Conservation (phyloP, 2,113 vertebrate species). For the Sapajus apella region DNA sequence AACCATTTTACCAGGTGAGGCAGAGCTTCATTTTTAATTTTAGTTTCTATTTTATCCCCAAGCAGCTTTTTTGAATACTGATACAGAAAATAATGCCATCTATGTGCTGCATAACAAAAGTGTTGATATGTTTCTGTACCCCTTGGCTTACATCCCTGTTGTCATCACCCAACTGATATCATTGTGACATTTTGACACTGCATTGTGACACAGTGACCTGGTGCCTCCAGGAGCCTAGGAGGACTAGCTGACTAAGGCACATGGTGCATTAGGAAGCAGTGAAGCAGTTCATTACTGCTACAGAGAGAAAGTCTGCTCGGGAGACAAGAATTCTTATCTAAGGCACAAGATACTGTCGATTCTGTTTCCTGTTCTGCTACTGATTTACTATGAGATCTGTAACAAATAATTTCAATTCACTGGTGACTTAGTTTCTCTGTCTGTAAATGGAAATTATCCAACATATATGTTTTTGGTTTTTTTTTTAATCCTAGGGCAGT, state of each 20-base stretch:
- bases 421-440: slow-evolving; percentile 19
- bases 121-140: neutral
- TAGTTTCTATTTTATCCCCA: neutral
- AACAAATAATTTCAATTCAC: neutral
- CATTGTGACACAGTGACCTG: slow-evolving; percentile 46
- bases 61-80: neutral
- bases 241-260: slow-evolving; percentile 5
- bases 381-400: neutral
- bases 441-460: neutral
- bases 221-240: slow-evolving; percentile 53
- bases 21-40: neutral
- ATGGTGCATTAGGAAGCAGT: slow-evolving; percentile 20
- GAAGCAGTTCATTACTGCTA: slow-evolving; percentile 45
- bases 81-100: neutral
- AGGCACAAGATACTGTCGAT: neutral
- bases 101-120: neutral
- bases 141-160: slow-evolving; percentile 29
- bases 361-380: neutral
- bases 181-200: slow-evolving; percentile 64
- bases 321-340: slow-evolving; percentile 27
- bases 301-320: neutral
- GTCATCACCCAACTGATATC: slow-evolving; percentile 33
- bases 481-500: neutral
- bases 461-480: neutral
- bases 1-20: neutral